Evolutionary conservation across 2,888 invertebrate species (phyloP).

Genomic region (Trileptium ribeirensis): DNA sequence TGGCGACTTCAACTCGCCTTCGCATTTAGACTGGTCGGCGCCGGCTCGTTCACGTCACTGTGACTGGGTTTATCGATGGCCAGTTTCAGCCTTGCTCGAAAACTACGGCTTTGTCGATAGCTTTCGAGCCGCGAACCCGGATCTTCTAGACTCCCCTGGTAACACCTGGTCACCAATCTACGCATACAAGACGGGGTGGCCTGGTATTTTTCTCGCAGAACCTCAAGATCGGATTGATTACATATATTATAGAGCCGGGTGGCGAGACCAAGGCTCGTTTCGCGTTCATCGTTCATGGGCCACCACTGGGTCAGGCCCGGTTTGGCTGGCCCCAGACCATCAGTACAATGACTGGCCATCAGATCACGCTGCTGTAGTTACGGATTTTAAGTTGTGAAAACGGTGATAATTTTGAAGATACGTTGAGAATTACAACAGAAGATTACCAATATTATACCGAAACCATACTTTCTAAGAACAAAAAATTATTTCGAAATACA

Average conservation of each 20-base stretch:
- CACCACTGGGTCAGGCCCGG: conserved; percentile 39
- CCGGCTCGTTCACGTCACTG: conserved; percentile 34
- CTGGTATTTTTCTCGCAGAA: conserved; percentile 42
- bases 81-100: conserved; percentile 38
- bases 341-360: conserved; percentile 45
- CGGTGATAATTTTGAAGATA: no score
- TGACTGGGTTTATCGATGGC: conserved; percentile 40
- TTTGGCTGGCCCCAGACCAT: conserved; percentile 42
- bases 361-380: conserved; percentile 37
- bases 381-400: conserved; percentile 23
- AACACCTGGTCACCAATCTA: conserved; percentile 44
- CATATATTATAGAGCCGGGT: conserved; percentile 37
- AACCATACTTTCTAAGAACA: no score
- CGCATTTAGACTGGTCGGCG: conserved; percentile 43
- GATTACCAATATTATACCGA: no score
- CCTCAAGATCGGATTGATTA: conserved; percentile 45
- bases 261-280: no score
- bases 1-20: conserved; percentile 45
- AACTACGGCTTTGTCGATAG: conserved; percentile 38
- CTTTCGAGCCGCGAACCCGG: conserved; percentile 39
- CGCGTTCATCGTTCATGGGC: conserved; percentile 30
- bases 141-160: conserved; percentile 36
- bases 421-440: no score
- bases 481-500: no score
- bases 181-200: conserved; percentile 37